These are phyloP conservation scores for Poecile montanus DNA, from an alignment of 2,797 vertebrate genomes.

Conservation along the genomic window DNA sequence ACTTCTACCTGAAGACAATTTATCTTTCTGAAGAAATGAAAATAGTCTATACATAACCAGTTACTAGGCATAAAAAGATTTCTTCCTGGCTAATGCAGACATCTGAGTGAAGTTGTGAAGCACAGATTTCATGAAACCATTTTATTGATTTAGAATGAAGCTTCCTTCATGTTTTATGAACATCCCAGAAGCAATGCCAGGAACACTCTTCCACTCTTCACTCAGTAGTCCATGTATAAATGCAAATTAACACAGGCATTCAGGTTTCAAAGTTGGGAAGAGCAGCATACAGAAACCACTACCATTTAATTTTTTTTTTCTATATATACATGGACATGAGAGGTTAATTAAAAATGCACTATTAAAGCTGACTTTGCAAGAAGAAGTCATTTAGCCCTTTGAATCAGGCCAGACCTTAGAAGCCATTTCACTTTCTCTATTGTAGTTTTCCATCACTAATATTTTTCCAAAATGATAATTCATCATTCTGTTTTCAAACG, in stretches of 20 bases:
- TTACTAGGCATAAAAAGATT: neutral
- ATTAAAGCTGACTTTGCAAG: neutral
- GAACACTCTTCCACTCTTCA: neutral
- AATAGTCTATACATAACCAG: neutral
- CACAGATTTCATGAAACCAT: neutral
- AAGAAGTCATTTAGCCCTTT: neutral
- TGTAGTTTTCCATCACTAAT: neutral
- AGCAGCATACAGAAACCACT: neutral
- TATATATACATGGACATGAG: neutral
- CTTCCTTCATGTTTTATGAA: neutral
- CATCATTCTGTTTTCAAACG: neutral
- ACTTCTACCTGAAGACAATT: neutral
- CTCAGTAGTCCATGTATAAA: neutral
- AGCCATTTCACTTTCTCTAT: neutral
- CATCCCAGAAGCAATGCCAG: neutral
- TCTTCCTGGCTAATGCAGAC: neutral
- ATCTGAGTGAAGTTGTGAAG: neutral
- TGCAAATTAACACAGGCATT: neutral
- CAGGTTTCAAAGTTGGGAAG: neutral
- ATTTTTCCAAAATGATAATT: neutral
- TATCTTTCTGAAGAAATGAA: neutral
- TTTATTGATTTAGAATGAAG: neutral
- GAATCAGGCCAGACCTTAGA: neutral
- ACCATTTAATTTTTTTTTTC: neutral
- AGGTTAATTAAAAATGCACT: neutral